Base-by-base conservation (phyloP, 37 sponge, comb jelly and placozoan genomes). In the Ianthella basta region DNA sequence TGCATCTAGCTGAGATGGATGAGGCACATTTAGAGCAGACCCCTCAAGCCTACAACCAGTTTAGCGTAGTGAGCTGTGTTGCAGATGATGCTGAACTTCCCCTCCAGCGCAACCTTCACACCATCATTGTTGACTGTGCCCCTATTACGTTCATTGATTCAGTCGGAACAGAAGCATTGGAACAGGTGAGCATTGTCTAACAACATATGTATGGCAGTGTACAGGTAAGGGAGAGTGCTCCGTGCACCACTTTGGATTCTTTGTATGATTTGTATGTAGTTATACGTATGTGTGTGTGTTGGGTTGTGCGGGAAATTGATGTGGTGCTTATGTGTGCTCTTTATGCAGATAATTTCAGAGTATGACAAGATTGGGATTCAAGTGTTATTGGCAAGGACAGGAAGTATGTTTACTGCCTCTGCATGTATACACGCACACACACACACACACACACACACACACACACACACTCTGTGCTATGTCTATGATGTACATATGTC, bases 111-210 rank as follows among this genome's bases (percentile, higher is more conserved):
- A 75, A 75, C 78, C 78, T 75, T 19, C 95, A 94, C 85, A 94
- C 95, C 10, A 83, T 94, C 56, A 70, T 94, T 64, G 73, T 94
- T 13, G 95, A 94, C 83, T 94, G 95, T 81, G 86, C 87, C 36
- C 86, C 91, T 0, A 89, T 94, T 19, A 88, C 73, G 34, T 94
- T 91, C 78, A 64, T 81, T 0, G 95, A 94, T 67, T 88, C 95
- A 13, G 78, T 83, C 56, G 92, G 95, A 15, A 60, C 60, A 13
- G 64, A 79, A n/a, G 79, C 83, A 18, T 27, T 94, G 56, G 87
- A 87, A 54, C 87, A 89, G 85, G 93, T 93, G 41, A 41, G 54
- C 50, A 10, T 44, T 3, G 3, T 15, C 27, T 24, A 19, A 19
- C 15, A 15, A 56, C 18, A 18, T 56, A 56, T 18, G 18, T 56